These are phyloP conservation scores for Heterodera filipjevi DNA, from an alignment of 2,888 invertebrate genomes.

Conservation along the genomic window DNA sequence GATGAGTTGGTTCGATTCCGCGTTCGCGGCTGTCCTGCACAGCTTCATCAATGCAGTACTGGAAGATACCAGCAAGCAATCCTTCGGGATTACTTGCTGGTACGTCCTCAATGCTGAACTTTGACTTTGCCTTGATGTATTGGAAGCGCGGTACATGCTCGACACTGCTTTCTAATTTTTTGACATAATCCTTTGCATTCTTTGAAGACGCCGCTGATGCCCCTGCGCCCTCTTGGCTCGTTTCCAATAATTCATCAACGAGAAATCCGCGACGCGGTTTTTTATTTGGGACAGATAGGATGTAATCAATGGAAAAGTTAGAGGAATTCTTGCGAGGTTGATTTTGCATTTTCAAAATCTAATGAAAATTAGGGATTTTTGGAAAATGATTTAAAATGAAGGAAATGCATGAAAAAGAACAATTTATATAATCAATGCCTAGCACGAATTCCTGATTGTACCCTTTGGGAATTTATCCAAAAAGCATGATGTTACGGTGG, in stretches of 20 bases:
- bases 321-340: too few species aligned
- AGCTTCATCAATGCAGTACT: neutral
- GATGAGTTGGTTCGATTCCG: neutral
- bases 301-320: neutral
- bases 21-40: neutral
- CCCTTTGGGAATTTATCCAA: too few species aligned
- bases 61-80: neutral
- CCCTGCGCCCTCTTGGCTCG: too few species aligned
- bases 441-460: too few species aligned
- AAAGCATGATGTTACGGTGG: too few species aligned
- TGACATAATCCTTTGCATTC: neutral
- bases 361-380: too few species aligned
- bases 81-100: neutral
- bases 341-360: neutral
- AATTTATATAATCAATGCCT: neutral
- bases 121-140: neutral
- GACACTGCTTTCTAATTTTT: neutral
- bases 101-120: conserved; percentile 1
- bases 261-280: neutral
- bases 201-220: too few species aligned
- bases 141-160: neutral
- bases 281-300: neutral
- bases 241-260: neutral
- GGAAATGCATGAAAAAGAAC: neutral
- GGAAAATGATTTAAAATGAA: neutral